A percentile compares a stretch with the other conserved stretches of the same genome.
Conservation (phyloP, 2,113 vertebrate species). For the Macaca mulatta region DNA sequence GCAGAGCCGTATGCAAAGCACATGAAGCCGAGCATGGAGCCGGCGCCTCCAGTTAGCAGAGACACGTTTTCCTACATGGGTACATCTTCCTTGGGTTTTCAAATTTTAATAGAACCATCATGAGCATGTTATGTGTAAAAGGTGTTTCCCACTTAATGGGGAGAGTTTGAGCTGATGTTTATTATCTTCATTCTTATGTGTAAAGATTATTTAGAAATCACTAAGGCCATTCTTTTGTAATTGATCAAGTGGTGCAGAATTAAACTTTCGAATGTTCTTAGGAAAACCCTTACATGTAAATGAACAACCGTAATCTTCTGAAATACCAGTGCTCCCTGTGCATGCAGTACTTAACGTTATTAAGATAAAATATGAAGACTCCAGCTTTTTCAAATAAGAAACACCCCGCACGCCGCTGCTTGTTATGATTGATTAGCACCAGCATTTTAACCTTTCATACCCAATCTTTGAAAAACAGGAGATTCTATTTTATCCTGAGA, state of each 20-base stretch:
- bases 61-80: slow-evolving; percentile 91
- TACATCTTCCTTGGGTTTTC: slow-evolving; percentile 67
- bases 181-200: background rate
- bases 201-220: background rate
- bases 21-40: slow-evolving; percentile 52
- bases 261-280: background rate
- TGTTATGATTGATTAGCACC: accelerated
- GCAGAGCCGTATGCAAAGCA: slow-evolving; percentile 80
- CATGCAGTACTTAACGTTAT: background rate
- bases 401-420: background rate
- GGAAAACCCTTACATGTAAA: background rate
- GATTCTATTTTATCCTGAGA: accelerated
- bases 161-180: background rate
- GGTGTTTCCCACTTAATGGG: background rate
- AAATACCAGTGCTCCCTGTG: background rate
- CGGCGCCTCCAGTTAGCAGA: background rate
- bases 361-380: too few relatives aligned
- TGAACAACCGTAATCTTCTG: background rate
- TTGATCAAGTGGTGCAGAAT: background rate
- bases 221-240: background rate
- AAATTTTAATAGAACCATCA: background rate
- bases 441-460: background rate
- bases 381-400: background rate
- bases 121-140: background rate
- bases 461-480: background rate